Percentiles rank a stretch among this genome's conserved stretches.
These are phyloP conservation scores for Agrotis segetum DNA, from an alignment of 2,888 invertebrate species.

Conservation along the genomic window DNA sequence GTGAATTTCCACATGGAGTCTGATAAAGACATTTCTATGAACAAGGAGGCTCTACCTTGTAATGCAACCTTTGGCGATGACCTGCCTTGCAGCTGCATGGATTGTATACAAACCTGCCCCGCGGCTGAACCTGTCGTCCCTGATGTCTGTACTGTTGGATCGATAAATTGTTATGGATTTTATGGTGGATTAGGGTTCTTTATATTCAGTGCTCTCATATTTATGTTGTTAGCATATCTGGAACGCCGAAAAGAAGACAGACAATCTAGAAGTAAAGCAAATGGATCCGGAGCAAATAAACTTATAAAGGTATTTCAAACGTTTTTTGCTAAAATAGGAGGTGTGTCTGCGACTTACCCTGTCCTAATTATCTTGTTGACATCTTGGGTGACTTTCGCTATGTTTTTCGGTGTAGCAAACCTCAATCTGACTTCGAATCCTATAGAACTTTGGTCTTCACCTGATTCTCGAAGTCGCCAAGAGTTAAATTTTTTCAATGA, in stretches of 20 bases:
- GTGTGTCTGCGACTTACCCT: constrained; percentile 93
- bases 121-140: constrained; percentile 82
- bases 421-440: constrained; percentile 96
- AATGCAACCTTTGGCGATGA: constrained; percentile 90
- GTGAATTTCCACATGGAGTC: constrained; percentile 90
- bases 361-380: constrained; percentile 92
- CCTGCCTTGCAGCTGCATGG: constrained; percentile 94
- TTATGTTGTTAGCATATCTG: constrained; percentile 74
- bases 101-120: constrained; percentile 93
- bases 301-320: constrained; percentile 76
- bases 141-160: constrained; percentile 90
- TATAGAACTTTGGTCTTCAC: constrained; percentile 98
- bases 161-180: constrained; percentile 92
- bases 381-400: constrained; percentile 90
- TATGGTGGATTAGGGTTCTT: constrained; percentile 91
- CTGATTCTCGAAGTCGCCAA: constrained; percentile 94
- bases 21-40: constrained; percentile 84
- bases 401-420: constrained; percentile 93
- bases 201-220: constrained; percentile 79
- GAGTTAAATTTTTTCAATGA: constrained; percentile 97
- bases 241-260: constrained; percentile 64
- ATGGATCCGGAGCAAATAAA: constrained; percentile 62
- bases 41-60: constrained; percentile 89
- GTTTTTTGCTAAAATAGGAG: constrained; percentile 80
- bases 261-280: constrained; percentile 45